Base-by-base conservation (phyloP, 1,140 invertebrate genomes). In the Doryteuthis pealeii region DNA sequence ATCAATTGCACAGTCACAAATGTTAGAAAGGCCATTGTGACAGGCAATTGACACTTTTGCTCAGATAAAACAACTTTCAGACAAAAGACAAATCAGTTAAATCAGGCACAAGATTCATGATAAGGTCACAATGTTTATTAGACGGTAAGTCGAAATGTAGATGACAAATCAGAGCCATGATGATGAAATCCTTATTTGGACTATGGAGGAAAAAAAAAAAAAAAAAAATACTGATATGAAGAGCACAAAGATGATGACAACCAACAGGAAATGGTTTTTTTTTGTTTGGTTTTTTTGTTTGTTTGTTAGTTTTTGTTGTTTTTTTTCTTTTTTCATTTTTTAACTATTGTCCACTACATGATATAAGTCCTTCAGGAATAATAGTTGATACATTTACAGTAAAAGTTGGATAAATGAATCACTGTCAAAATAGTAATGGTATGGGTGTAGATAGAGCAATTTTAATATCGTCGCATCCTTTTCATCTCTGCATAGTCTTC, bases 391-490 rank as follows among this genome's bases (percentile, higher is more conserved):
- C 54, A 62, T 62, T 62, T 62, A 62, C 54, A 62, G 54, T 62
- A 62, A 62, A 49, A 62, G 54, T 62, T 62, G 18, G 54, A 62
- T 62, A 62, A 62, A 65, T 35, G 26, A 35, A 30, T 65, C n/a
- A 65, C 49, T 65, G 35, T 66, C 43, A 73, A 73, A 73, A 26
- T 65, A 32, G n/a, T 54, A 65, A 15, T 35, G 54, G 66, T 45
- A 6, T 74, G 26, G 30, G 22, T 35, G 18, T 40, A 54, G 33
- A 33, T 45, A 54, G 18, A 45, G 6, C 14, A 4, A 18, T 65
- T n/a, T 75, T 77, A 81, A 70, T 74, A 81, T 35, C 80, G 73
- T 4, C 80, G 76, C 80, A 81, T 81, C 71, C 80, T 78, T 73
- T 81, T 81, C 74, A 81, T 79, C 65, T 81, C 78, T 62, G 45